These are phyloP conservation scores for Phalacrocorax pelagicus DNA, from an alignment of 2,113 vertebrate genomes.

Conservation along the genomic window DNA sequence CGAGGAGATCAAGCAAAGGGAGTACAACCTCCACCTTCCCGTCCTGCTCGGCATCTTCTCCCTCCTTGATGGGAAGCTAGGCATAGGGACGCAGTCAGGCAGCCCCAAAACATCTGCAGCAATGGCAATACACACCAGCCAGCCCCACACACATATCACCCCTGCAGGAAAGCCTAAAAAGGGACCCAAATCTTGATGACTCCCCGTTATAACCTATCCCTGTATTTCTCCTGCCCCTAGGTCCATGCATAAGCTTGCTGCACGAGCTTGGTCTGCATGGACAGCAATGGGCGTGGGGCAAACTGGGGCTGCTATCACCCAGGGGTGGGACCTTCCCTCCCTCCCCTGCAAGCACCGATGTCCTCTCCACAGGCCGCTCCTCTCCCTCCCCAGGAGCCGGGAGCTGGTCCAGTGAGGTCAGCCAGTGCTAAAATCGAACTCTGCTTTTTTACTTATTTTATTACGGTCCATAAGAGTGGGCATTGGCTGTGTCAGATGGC, in stretches of 20 bases:
- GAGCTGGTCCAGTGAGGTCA: not conserved
- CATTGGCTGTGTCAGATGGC: slow-evolving; percentile 26
- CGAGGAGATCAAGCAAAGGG: accelerated
- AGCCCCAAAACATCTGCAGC: not conserved
- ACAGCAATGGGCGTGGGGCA: not conserved
- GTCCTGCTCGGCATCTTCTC: not conserved
- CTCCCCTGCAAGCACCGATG: not conserved
- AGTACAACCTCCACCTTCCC: not conserved
- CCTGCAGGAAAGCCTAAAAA: not conserved
- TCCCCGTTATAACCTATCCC: not conserved
- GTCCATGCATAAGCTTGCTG: accelerated
- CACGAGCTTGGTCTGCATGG: accelerated
- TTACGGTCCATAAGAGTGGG: not conserved
- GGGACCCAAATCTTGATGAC: not conserved
- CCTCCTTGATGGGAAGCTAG: not conserved
- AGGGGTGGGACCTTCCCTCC: not conserved
- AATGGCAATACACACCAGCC: not conserved
- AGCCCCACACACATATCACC: not conserved
- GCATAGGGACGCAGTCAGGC: not conserved
- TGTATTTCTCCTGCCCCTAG: not conserved
- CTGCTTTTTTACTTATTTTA: not conserved
- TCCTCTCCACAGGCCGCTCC: not conserved
- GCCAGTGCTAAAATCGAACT: not conserved
- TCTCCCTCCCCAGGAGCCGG: not conserved
- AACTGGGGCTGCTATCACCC: not conserved